Percentiles rank a stretch among this genome's conserved stretches.
Evolutionary conservation across 2,888 invertebrate genomes (phyloP).

Genomic region (Phaedon cochleariae): DNA sequence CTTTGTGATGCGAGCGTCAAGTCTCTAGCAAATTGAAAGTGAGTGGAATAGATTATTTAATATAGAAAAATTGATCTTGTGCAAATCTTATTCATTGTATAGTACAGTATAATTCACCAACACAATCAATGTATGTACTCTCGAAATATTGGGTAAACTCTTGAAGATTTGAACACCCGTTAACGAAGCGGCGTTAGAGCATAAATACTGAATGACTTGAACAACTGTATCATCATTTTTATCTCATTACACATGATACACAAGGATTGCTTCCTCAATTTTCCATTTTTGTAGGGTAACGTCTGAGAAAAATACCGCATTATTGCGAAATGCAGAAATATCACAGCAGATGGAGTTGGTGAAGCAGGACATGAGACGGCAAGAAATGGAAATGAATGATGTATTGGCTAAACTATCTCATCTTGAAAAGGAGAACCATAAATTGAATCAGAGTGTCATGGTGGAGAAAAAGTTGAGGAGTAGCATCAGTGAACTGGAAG

Average conservation of each 20-base stretch:
- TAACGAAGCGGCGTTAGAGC: no score
- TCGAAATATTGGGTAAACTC: no score
- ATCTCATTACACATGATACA: no score
- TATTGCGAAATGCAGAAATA: conserved; percentile 82
- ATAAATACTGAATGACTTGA: no score
- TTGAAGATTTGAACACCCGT: no score
- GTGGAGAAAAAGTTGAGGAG: conserved; percentile 64
- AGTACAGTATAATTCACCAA: no score
- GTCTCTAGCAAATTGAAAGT: background rate
- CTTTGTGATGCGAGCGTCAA: background rate
- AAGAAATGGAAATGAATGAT: conserved; percentile 72
- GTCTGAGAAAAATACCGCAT: conserved; percentile 77
- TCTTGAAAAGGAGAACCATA: conserved; percentile 64
- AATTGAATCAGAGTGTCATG: conserved; percentile 59
- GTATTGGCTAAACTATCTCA: conserved; percentile 67
- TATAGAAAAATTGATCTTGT: no score
- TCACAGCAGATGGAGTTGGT: conserved; percentile 82
- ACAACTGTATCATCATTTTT: background rate
- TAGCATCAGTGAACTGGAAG: conserved; percentile 67
- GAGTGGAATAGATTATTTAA: no score
- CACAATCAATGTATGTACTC: no score
- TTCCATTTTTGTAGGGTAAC: conserved; percentile 66
- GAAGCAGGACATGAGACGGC: conserved; percentile 76
- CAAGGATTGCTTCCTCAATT: background rate
- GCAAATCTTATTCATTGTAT: no score